These are phyloP conservation scores for Pseudomyrmex dendroicus DNA, from an alignment of 1,140 invertebrate genomes.

Conservation along the genomic window DNA sequence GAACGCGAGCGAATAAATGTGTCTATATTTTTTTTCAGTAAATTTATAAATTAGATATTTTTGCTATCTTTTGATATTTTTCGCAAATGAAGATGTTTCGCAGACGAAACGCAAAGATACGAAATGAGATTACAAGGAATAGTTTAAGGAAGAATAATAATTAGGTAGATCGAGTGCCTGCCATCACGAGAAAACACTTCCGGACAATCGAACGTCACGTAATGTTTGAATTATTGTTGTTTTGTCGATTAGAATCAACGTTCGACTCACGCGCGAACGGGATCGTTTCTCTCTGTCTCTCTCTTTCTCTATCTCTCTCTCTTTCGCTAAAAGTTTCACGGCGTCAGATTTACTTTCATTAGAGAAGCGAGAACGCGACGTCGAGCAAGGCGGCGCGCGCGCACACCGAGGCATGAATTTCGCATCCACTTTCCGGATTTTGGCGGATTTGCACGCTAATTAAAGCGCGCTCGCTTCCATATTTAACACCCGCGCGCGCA, in stretches of 20 bases:
- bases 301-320: no score
- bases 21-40: no score
- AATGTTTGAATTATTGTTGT: background rate
- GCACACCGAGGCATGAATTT: slow-evolving; percentile 42
- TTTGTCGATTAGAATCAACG: no score
- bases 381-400: background rate
- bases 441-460: slow-evolving; percentile 51
- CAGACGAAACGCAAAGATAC: background rate
- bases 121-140: background rate
- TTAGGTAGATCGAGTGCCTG: background rate
- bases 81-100: no score
- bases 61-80: no score
- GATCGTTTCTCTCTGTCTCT: no score
- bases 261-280: no score
- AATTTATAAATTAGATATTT: no score
- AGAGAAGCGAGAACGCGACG: slow-evolving; percentile 8
- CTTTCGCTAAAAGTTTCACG: slow-evolving; percentile 21
- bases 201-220: background rate
- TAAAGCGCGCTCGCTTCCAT: slow-evolving; percentile 42
- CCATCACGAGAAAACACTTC: background rate
- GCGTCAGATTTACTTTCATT: slow-evolving; percentile 49
- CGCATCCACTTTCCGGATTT: slow-evolving; percentile 33
- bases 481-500: slow-evolving; percentile 28
- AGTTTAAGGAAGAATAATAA: background rate
- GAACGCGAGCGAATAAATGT: background rate